Conservation (phyloP, 2,113 vertebrate species). For the Triplophysa tibetana region DNA sequence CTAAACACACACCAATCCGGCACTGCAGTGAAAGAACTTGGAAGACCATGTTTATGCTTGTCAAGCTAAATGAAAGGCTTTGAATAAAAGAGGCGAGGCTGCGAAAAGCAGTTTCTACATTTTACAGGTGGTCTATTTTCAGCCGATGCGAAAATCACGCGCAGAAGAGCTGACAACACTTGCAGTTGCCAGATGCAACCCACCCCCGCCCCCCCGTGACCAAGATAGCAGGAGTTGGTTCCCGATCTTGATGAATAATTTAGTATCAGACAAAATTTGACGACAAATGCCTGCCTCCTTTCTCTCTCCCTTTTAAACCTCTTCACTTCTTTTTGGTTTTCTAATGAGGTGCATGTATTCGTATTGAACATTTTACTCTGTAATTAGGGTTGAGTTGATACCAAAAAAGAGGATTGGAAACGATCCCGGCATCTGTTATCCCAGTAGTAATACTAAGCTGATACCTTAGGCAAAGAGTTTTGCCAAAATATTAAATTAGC, state of each 20-base stretch:
- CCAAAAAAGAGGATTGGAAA: no score
- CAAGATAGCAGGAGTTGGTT: conserved; percentile 38
- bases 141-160: conserved; percentile 12
- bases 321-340: conserved; percentile 16
- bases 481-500: no score
- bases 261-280: conserved; percentile 51
- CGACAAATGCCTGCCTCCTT: conserved; percentile 24
- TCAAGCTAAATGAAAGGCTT: conserved; percentile 50
- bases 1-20: conserved; percentile 63
- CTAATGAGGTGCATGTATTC: neutral
- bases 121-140: conserved; percentile 22
- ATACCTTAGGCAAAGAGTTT: no score
- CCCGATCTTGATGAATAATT: conserved; percentile 59
- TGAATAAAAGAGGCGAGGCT: conserved; percentile 23
- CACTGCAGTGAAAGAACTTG: conserved; percentile 65
- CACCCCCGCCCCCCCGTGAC: conserved; percentile 6
- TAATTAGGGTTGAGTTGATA: neutral
- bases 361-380: neutral
- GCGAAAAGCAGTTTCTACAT: neutral
- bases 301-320: conserved; percentile 1
- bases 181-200: conserved; percentile 41
- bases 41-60: conserved; percentile 46
- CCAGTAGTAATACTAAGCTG: no score
- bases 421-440: no score
- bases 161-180: conserved; percentile 56